Percentiles rank a stretch among this genome's conserved stretches.
Conservation (phyloP, 2,113 vertebrate genomes). For the Zapornia atra region DNA sequence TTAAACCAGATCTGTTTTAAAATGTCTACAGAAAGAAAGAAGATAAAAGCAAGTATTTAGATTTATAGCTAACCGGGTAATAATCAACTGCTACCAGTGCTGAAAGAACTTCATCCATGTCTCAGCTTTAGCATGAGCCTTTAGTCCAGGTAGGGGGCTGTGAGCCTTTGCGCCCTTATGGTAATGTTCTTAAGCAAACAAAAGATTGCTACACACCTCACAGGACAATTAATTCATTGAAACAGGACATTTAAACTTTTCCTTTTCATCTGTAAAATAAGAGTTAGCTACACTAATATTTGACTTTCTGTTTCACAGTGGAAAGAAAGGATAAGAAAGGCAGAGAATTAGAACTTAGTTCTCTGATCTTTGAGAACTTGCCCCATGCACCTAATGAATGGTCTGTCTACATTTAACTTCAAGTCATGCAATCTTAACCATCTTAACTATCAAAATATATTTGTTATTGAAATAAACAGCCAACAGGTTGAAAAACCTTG, state of each 20-base stretch:
- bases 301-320: slow-evolving; percentile 46
- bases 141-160: slow-evolving; percentile 45
- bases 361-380: background rate
- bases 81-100: slow-evolving; percentile 66
- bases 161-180: slow-evolving; percentile 28
- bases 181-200: slow-evolving; percentile 43
- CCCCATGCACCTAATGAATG: background rate
- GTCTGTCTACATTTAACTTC: background rate
- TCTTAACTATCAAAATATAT: background rate
- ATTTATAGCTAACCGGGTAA: slow-evolving; percentile 73
- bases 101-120: slow-evolving; percentile 44
- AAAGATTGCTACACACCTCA: slow-evolving; percentile 27
- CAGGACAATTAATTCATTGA: slow-evolving; percentile 42
- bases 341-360: background rate
- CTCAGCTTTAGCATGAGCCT: slow-evolving; percentile 1
- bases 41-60: slow-evolving; percentile 71
- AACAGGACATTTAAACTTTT: slow-evolving; percentile 44
- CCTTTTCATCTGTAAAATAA: slow-evolving; percentile 41
- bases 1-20: slow-evolving; percentile 76
- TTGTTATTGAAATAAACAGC: background rate
- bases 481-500: background rate
- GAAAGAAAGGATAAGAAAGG: slow-evolving; percentile 25
- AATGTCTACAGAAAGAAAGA: slow-evolving; percentile 59
- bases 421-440: background rate
- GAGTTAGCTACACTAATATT: slow-evolving; percentile 54